Evolutionary conservation across 1,140 invertebrate genomes (phyloP).

Genomic region (Diachasmimorpha longicaudata): DNA sequence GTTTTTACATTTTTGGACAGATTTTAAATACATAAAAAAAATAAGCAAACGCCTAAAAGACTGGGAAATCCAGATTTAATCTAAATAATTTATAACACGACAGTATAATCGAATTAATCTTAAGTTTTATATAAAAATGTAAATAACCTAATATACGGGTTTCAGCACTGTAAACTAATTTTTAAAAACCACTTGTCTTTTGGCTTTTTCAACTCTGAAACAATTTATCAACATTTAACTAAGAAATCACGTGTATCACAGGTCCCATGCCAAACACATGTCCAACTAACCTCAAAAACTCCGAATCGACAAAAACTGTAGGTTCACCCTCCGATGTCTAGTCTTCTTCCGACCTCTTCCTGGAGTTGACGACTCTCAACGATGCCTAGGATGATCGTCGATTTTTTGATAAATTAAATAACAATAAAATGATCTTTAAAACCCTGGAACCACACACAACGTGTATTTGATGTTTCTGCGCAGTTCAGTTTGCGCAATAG

Average conservation of each 20-base stretch:
- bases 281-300: background rate
- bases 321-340: background rate
- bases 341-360: background rate
- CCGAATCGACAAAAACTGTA: background rate
- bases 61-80: too few species aligned
- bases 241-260: background rate
- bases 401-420: background rate
- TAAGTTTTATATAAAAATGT: too few species aligned
- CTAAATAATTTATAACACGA: too few species aligned
- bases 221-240: background rate
- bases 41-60: too few species aligned
- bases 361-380: background rate
- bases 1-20: too few species aligned
- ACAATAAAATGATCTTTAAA: background rate
- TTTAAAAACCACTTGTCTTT: too few species aligned
- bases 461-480: background rate
- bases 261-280: background rate
- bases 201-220: too few species aligned
- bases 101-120: too few species aligned
- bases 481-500: background rate
- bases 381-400: background rate
- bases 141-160: too few species aligned
- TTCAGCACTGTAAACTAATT: too few species aligned
- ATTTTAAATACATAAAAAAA: too few species aligned
- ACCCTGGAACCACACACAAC: background rate